Conservation (phyloP, 2,888 invertebrate species). For the Rhagonycha lutea region DNA sequence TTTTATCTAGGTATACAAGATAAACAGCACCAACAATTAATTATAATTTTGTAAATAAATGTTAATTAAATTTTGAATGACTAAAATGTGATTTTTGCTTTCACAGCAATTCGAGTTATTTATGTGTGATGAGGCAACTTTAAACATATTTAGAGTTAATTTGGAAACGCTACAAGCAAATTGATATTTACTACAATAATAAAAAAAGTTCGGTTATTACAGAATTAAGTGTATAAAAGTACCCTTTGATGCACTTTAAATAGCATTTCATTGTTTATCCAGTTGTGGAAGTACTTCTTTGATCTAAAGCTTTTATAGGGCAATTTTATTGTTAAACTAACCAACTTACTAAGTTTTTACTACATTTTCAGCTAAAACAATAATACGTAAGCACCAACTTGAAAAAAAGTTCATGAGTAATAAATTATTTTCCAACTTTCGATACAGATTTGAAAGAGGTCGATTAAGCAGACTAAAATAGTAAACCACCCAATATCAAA, state of each 20-base stretch:
- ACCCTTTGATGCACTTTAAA: constrained; percentile 1
- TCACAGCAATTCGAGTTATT: no score
- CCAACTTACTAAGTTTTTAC: background rate
- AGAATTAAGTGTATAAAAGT: background rate
- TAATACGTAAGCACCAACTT: background rate
- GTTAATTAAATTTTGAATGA: background rate
- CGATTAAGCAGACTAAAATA: no score
- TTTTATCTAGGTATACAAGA: background rate
- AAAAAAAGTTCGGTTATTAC: background rate
- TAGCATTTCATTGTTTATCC: background rate
- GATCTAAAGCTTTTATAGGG: background rate
- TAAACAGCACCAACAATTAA: background rate
- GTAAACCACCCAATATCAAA: no score
- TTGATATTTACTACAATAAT: background rate
- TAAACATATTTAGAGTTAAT: background rate
- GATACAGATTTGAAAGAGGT: no score
- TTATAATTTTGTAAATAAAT: background rate
- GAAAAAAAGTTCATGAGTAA: background rate
- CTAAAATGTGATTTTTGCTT: background rate
- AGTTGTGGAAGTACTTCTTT: background rate
- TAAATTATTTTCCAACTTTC: background rate
- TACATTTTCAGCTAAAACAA: background rate
- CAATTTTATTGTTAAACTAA: background rate
- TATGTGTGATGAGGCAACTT: background rate
- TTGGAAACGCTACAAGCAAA: background rate